Conservation (phyloP, 2,888 invertebrate genomes). For the Spatulosminthurus flaviceps region DNA sequence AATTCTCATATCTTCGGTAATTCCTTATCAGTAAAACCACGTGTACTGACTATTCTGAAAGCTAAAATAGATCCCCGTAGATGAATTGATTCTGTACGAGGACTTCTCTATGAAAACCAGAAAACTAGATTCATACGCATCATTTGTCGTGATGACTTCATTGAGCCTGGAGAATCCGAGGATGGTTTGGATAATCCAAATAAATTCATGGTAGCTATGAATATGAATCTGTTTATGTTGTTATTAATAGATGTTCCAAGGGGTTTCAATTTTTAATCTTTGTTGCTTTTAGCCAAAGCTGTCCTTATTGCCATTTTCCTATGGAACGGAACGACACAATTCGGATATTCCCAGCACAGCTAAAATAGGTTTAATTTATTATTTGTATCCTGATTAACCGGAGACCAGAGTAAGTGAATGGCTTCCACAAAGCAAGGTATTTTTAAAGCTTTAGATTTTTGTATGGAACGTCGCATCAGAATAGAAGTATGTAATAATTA, state of each 20-base stretch:
- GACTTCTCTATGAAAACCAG: slow-evolving; percentile 57
- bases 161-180: slow-evolving; percentile 39
- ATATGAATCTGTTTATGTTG: slow-evolving; percentile 23
- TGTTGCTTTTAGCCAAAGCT: slow-evolving; percentile 52
- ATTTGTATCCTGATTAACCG: too few relatives aligned
- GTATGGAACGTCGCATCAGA: too few relatives aligned
- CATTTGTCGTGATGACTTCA: slow-evolving; percentile 60
- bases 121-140: slow-evolving; percentile 59
- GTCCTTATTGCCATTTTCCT: slow-evolving; percentile 55
- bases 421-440: too few relatives aligned
- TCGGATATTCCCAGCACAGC: slow-evolving; percentile 57
- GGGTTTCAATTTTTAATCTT: neutral
- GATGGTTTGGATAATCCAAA: slow-evolving; percentile 15
- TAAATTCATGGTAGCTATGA: slow-evolving; percentile 54
- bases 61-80: slow-evolving; percentile 58
- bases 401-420: too few relatives aligned
- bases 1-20: too few relatives aligned
- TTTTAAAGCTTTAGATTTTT: too few relatives aligned
- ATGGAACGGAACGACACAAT: slow-evolving; percentile 55
- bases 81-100: slow-evolving; percentile 55
- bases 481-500: too few relatives aligned
- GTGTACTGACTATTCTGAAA: slow-evolving; percentile 57
- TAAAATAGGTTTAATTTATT: slow-evolving; percentile 12
- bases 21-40: too few relatives aligned
- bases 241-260: neutral